These are phyloP conservation scores for Lucilia sericata DNA, from an alignment of 1,140 invertebrate genomes.

Conservation along the genomic window DNA sequence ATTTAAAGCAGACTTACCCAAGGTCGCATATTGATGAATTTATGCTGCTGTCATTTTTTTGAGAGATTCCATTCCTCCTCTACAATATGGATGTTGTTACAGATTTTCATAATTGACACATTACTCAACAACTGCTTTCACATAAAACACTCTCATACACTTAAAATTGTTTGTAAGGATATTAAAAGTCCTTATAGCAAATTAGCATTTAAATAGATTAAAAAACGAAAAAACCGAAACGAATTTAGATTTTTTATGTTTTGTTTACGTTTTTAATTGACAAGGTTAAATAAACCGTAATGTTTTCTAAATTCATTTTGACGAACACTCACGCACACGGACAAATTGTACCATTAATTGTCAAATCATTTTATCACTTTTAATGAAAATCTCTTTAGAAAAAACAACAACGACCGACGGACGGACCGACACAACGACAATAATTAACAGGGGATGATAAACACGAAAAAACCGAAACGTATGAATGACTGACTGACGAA, in stretches of 20 bases:
- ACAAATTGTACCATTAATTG: constrained; percentile 30
- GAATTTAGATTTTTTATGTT: too few species aligned
- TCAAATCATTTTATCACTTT: constrained; percentile 13
- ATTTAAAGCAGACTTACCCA: too few species aligned
- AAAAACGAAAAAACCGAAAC: background rate
- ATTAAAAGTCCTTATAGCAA: background rate
- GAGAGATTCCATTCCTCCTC: background rate
- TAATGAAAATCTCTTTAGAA: background rate
- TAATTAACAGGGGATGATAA: constrained; percentile 22
- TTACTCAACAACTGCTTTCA: background rate
- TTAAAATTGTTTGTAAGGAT: too few species aligned
- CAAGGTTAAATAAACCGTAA: constrained; percentile 21
- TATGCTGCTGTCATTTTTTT: background rate
- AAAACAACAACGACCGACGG: background rate
- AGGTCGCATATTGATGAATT: too few species aligned
- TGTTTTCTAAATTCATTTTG: background rate
- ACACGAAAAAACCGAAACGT: background rate
- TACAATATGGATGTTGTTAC: background rate
- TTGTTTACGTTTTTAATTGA: background rate
- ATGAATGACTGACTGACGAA: too few species aligned
- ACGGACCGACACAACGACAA: background rate
- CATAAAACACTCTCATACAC: too few species aligned
- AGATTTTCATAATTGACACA: background rate
- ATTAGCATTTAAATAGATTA: background rate
- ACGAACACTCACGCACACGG: background rate